These are phyloP conservation scores for Chloropsis hardwickii DNA, from an alignment of 2,113 vertebrate genomes.

Conservation along the genomic window DNA sequence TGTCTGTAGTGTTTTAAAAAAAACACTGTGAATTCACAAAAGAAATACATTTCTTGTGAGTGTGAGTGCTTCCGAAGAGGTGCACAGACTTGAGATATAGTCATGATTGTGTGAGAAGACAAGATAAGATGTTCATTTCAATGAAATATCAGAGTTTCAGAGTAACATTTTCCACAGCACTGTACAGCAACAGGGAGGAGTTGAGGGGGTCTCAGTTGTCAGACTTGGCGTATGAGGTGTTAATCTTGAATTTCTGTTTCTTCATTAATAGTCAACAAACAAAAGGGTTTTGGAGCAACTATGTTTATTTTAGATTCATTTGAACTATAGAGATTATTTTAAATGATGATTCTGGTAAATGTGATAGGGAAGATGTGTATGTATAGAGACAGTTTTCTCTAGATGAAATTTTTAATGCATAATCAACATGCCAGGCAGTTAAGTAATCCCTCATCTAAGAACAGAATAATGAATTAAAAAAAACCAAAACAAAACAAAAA, in stretches of 20 bases:
- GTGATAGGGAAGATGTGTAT: not conserved
- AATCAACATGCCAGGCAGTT: not conserved
- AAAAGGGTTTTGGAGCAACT: not conserved
- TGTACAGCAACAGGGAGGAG: not conserved
- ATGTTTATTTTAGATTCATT: not conserved
- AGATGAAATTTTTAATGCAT: constrained; percentile 13
- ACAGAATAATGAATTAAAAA: not conserved
- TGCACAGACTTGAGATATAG: not conserved
- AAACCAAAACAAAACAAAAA: not conserved
- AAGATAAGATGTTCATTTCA: not conserved
- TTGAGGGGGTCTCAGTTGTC: not conserved
- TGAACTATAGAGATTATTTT: constrained; percentile 1
- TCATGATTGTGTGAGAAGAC: not conserved
- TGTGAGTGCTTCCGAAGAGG: not conserved
- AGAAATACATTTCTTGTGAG: not conserved
- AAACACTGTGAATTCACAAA: not conserved
- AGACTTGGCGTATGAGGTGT: not conserved
- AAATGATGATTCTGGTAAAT: not conserved
- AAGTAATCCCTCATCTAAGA: constrained; percentile 20
- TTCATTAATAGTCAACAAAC: not conserved
- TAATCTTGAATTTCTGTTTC: not conserved
- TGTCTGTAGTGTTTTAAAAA: not conserved
- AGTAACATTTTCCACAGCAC: not conserved
- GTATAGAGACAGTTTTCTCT: not conserved
- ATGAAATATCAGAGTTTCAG: not conserved